These are phyloP conservation scores for Phenganax subtilis DNA, from an alignment of 92 coral and sea anemone genomes.

Conservation along the genomic window DNA sequence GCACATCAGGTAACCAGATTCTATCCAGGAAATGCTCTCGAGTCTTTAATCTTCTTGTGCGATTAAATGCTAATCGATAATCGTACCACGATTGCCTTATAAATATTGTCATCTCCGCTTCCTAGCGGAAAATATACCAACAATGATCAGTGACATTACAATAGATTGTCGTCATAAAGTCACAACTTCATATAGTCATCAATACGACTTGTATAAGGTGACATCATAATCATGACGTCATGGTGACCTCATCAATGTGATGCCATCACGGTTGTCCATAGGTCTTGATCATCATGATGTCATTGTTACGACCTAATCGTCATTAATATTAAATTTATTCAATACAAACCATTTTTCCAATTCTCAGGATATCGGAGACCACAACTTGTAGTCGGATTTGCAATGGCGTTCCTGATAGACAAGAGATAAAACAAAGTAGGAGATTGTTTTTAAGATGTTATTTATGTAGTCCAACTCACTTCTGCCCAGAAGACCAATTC, in stretches of 20 bases:
- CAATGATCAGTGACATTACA: background rate
- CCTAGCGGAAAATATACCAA: constrained; percentile 12
- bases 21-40: constrained; percentile 36
- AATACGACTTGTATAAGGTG: no score
- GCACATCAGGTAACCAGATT: constrained; percentile 68
- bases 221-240: no score
- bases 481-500: no score
- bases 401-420: constrained; percentile 3
- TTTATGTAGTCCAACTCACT: no score
- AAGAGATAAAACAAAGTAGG: background rate
- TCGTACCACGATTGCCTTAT: constrained; percentile 55
- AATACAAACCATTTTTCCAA: constrained; percentile 3
- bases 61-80: constrained; percentile 32
- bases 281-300: background rate
- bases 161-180: background rate
- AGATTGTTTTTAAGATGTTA: background rate
- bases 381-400: background rate
- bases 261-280: background rate
- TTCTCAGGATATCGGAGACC: constrained; percentile 12
- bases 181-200: no score
- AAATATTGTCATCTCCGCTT: constrained; percentile 38
- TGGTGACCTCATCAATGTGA: background rate
- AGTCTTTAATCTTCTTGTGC: background rate
- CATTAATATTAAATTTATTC: background rate
- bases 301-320: background rate